These are phyloP conservation scores for Butorides virescens DNA, from an alignment of 2,113 vertebrate species.

Conservation along the genomic window DNA sequence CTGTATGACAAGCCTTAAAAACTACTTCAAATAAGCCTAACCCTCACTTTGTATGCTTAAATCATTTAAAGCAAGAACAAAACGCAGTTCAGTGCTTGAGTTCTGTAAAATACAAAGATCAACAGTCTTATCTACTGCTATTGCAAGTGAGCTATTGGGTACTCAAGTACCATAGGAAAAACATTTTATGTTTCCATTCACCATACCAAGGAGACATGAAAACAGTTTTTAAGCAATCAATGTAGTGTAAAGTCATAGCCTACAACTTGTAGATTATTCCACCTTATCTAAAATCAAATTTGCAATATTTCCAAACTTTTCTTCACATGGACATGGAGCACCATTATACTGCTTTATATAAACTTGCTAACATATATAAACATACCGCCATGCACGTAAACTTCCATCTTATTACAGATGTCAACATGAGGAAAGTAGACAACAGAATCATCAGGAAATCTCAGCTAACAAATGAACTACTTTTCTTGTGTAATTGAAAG, in stretches of 20 bases:
- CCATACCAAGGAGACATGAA: neutral
- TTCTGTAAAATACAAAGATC: conserved; percentile 40
- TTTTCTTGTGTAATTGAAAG: neutral
- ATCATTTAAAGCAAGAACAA: conserved; percentile 51
- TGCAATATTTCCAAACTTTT: neutral
- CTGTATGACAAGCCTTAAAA: conserved; percentile 62
- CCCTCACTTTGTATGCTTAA: conserved; percentile 1
- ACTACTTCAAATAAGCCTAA: conserved; percentile 46
- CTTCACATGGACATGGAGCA: neutral
- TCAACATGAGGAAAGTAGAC: neutral
- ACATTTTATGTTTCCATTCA: conserved; percentile 44
- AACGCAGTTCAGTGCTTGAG: conserved; percentile 16
- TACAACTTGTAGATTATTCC: neutral
- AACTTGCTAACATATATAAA: neutral
- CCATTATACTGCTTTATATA: neutral
- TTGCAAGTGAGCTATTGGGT: conserved; percentile 24
- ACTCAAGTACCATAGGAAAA: conserved; percentile 51
- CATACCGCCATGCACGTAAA: neutral
- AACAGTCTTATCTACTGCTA: neutral
- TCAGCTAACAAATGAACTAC: neutral
- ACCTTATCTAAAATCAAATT: neutral
- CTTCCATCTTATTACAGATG: neutral
- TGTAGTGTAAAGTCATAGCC: conserved; percentile 10
- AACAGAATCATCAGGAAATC: neutral
- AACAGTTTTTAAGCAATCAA: conserved; percentile 40